A percentile compares a stretch with the other conserved stretches of the same genome.
Conservation (phyloP, 53 echinoderm and acorn worm genomes). For the Patiria pectinifera region DNA sequence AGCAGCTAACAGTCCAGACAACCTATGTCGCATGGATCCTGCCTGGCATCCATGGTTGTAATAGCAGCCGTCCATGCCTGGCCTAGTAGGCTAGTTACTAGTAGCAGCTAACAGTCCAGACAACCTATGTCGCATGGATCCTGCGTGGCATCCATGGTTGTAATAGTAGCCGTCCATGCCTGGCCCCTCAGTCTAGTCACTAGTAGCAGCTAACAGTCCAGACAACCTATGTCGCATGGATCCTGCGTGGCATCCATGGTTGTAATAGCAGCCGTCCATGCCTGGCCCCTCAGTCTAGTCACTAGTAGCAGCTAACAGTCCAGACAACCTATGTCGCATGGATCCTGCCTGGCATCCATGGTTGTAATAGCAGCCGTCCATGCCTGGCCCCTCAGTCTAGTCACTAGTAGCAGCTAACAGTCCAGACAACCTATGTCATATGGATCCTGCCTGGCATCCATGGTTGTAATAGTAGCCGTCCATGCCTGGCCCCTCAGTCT, state of each 20-base stretch:
- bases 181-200: no score
- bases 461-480: constrained; percentile 72
- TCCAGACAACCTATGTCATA: constrained; percentile 95
- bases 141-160: constrained; percentile 98
- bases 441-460: constrained; percentile 99
- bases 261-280: constrained; percentile 40
- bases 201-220: constrained; percentile 89
- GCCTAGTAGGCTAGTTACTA: no score
- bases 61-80: neutral
- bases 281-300: neutral
- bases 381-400: neutral
- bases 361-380: constrained; percentile 57
- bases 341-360: constrained; percentile 99
- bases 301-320: constrained; percentile 66
- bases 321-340: constrained; percentile 97
- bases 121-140: constrained; percentile 98
- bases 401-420: constrained; percentile 88
- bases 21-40: constrained; percentile 97
- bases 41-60: constrained; percentile 98
- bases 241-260: constrained; percentile 98
- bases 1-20: constrained; percentile 83
- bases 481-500: neutral
- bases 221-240: constrained; percentile 98
- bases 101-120: constrained; percentile 99
- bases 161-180: constrained; percentile 6